Conservation (phyloP, 2,888 invertebrate species). For the Leptopilina myrica region DNA sequence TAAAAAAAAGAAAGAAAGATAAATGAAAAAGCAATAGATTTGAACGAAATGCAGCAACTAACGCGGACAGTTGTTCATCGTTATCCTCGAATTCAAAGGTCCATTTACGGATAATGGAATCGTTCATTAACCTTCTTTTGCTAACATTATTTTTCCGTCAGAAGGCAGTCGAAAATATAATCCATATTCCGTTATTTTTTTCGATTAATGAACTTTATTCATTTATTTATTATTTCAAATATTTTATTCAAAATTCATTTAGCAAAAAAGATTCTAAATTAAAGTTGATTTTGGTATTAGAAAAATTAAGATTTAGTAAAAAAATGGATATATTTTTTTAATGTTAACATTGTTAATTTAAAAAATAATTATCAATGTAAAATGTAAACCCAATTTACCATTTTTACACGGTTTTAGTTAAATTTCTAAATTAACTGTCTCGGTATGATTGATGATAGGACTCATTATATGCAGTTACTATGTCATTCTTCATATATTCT, state of each 20-base stretch:
- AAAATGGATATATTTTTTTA: no score
- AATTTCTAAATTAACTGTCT: not conserved
- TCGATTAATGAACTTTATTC: no score
- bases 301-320: no score
- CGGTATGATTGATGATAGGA: conserved; percentile 7
- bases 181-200: no score
- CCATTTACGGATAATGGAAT: not conserved
- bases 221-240: no score
- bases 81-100: conserved; percentile 15
- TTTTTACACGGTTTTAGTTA: not conserved
- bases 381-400: no score
- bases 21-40: not conserved
- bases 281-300: no score
- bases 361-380: no score
- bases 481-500: not conserved
- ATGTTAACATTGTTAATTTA: no score
- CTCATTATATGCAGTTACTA: not conserved
- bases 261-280: no score
- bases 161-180: not conserved
- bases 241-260: no score
- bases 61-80: not conserved
- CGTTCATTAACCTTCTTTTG: not conserved
- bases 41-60: not conserved
- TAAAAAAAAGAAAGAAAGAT: not conserved
- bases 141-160: not conserved